Conservation (phyloP, 2,113 vertebrate genomes). For the Pyxicephalus adspersus region DNA sequence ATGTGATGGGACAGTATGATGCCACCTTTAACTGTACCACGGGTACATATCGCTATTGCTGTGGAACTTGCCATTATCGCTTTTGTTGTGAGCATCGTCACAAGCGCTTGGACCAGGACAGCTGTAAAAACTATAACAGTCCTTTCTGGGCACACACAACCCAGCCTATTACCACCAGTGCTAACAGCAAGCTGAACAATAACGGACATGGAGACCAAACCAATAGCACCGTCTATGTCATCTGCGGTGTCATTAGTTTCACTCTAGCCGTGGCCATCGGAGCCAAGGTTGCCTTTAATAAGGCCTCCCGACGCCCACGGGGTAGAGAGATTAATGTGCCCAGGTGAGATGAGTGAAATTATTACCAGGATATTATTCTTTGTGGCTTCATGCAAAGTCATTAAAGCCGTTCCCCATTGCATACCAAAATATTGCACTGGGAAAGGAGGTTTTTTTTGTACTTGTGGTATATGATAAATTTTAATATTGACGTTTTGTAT, state of each 20-base stretch:
- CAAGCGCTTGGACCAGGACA: conserved; percentile 82
- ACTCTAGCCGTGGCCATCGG: conserved; percentile 86
- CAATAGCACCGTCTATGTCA: conserved; percentile 87
- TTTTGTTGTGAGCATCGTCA: conserved; percentile 88
- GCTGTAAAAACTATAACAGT: conserved; percentile 84
- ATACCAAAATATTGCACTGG: no score
- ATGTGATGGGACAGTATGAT: conserved; percentile 92
- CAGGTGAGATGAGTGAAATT: conserved; percentile 70
- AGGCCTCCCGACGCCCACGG: conserved; percentile 84
- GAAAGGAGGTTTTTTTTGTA: no score
- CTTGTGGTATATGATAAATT: no score
- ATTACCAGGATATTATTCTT: neutral
- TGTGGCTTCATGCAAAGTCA: neutral
- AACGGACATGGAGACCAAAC: conserved; percentile 73
- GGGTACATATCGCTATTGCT: conserved; percentile 85
- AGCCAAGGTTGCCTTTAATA: conserved; percentile 89
- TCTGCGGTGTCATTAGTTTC: conserved; percentile 87
- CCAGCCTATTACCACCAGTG: conserved; percentile 68
- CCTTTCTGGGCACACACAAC: conserved; percentile 87
- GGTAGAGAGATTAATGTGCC: conserved; percentile 88
- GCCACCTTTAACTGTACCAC: conserved; percentile 89
- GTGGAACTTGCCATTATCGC: conserved; percentile 89
- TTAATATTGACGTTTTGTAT: no score
- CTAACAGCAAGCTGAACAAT: conserved; percentile 66
- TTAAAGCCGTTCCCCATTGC: no score